Evolutionary conservation across 2,113 vertebrate genomes (phyloP).

Genomic region (Colaptes auratus): DNA sequence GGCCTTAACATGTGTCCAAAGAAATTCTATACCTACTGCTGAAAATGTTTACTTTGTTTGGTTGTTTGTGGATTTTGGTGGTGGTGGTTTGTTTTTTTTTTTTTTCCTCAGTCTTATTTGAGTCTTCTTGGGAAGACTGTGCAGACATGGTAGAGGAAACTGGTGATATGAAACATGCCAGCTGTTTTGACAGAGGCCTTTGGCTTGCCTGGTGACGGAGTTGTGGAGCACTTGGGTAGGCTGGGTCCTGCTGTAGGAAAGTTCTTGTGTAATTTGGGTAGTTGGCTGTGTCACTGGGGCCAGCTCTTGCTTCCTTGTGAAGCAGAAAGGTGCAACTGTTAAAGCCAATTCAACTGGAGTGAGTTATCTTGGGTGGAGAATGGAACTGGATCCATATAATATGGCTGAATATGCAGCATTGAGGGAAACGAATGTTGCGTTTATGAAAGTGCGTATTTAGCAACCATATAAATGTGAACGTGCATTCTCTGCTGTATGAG

Average conservation of each 20-base stretch:
- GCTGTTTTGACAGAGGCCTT: background rate
- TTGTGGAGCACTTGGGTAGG: background rate
- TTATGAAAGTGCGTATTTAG: background rate
- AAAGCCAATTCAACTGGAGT: background rate
- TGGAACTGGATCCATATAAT: background rate
- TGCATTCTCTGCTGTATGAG: conserved; percentile 4
- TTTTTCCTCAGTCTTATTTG: background rate
- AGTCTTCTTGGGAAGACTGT: background rate
- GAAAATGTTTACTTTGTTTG: background rate
- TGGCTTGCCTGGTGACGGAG: background rate
- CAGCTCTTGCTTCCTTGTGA: background rate
- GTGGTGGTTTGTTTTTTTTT: background rate
- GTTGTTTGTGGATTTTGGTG: no score
- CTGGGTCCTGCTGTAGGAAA: background rate
- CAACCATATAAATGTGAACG: background rate
- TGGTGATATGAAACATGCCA: background rate
- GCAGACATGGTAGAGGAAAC: background rate
- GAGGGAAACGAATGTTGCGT: background rate
- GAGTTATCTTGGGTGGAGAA: background rate
- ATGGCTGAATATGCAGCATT: background rate
- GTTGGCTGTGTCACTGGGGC: background rate
- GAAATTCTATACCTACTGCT: conserved; percentile 35
- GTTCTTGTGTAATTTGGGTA: conserved; percentile 4
- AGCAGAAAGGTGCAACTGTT: background rate
- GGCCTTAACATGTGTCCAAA: conserved; percentile 11